Evolutionary conservation across 1,140 invertebrate species (phyloP).

Genomic region (Bradynema listronoti): DNA sequence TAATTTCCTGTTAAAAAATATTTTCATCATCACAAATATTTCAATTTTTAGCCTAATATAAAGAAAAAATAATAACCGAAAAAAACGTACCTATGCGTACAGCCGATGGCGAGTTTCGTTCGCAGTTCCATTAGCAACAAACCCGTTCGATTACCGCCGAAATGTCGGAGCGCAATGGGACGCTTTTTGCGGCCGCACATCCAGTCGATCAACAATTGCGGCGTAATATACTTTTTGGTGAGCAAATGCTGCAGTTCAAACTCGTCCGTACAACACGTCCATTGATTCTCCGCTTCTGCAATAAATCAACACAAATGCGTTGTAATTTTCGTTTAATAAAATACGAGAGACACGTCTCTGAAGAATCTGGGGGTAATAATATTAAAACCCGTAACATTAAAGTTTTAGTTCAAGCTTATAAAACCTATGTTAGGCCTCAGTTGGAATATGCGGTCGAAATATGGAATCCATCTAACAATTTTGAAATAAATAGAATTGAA

Average conservation of each 20-base stretch:
- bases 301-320: not conserved
- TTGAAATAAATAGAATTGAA: too few species aligned
- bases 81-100: constrained; percentile 11
- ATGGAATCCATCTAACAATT: too few species aligned
- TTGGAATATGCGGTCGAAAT: too few species aligned
- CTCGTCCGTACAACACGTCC: constrained; percentile 44
- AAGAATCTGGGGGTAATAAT: too few species aligned
- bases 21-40: too few species aligned
- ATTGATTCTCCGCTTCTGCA: constrained; percentile 39
- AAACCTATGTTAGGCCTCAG: too few species aligned
- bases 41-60: too few species aligned
- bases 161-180: constrained; percentile 37
- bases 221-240: constrained; percentile 46
- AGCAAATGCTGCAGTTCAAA: constrained; percentile 53
- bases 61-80: too few species aligned
- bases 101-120: constrained; percentile 37
- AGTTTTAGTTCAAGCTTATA: too few species aligned
- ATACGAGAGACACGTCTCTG: constrained; percentile 7
- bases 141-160: constrained; percentile 49
- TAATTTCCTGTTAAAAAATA: too few species aligned
- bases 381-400: too few species aligned
- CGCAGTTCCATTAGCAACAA: constrained; percentile 55
- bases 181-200: constrained; percentile 38
- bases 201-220: constrained; percentile 42
- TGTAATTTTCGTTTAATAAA: constrained; percentile 1